Base-by-base conservation (phyloP, 2,113 vertebrate genomes). In the Labeo catla region DNA sequence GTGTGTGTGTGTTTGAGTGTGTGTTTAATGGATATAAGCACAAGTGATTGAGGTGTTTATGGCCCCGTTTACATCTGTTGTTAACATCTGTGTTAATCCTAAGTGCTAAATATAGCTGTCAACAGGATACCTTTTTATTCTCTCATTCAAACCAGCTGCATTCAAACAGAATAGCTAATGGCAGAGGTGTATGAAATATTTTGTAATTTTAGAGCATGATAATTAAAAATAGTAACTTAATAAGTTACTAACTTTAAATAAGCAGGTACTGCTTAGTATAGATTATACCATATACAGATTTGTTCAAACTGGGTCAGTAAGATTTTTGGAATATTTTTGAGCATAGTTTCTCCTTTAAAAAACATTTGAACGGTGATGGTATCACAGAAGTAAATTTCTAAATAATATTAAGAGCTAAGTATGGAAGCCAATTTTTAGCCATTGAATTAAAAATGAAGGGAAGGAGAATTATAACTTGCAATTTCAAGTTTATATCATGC, bases 1-100 rank as follows among this genome's bases (percentile, higher is more conserved):
- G 52, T 82, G 70, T 91, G 52, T 82, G 80, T 85, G 63, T 84
- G 66, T 49, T 34, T 77, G 84, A 83, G 47, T 77, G 65, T 84
- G 36, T 86, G 86, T n/a, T 68, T 81, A 76, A 34, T 76, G 39
- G 66, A 86, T 83, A 73, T 52, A 47, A 61, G 63, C 19, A 12
- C 45, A 52, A 59, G 43, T 61, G 54, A 73, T 70, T 59, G 12
- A 52, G 11, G n/a, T 74, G 34, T 7, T n/a, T 45, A 57, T 59
- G 45, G 73, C 73, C 73, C 73, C 6, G 21, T 76, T 50, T 49
- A 76, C n/a, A 76, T n/a, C 45, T 50, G 21, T 21, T 76, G 11
- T 8, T 45, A 49, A 74, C 43, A 74, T 43, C 10, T 74, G 72
- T 47, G 45, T 15, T 76, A 50, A n/a, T 50, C 7, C 12, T 12